Conservation (phyloP, 1,140 invertebrate species). For the Capitella teleta region DNA sequence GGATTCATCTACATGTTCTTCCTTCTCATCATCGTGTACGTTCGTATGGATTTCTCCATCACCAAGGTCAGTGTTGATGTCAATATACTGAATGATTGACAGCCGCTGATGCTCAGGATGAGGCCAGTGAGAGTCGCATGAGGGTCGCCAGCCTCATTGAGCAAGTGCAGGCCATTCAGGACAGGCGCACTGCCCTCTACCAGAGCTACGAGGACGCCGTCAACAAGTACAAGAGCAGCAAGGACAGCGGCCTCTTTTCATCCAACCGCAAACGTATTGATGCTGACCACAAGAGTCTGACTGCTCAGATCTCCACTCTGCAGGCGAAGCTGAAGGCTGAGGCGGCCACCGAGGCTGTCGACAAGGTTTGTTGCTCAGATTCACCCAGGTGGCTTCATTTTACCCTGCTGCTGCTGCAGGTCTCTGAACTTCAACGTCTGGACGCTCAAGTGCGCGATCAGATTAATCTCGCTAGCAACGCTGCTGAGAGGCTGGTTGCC, state of each 20-base stretch:
- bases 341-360: constrained; percentile 51
- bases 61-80: constrained; percentile 40
- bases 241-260: constrained; percentile 50
- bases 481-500: constrained; percentile 54
- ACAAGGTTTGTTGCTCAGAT: constrained; percentile 38
- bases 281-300: constrained; percentile 54
- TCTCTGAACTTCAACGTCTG: constrained; percentile 53
- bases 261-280: constrained; percentile 50
- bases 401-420: constrained; percentile 27
- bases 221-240: constrained; percentile 52
- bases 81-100: background rate
- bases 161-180: constrained; percentile 50
- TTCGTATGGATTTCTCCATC: constrained; percentile 91
- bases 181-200: constrained; percentile 52
- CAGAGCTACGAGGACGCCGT: constrained; percentile 55
- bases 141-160: constrained; percentile 45
- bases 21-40: constrained; percentile 82
- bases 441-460: constrained; percentile 46
- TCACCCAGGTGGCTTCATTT: background rate
- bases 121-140: constrained; percentile 49
- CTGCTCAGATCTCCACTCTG: constrained; percentile 49
- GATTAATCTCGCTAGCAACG: constrained; percentile 23
- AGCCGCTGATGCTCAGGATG: constrained; percentile 37
- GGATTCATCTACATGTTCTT: constrained; percentile 83
- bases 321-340: constrained; percentile 53